phyloP scores from a whole-genome alignment of 1,140 invertebrate species.

The Acromyrmex heyeri region DNA sequence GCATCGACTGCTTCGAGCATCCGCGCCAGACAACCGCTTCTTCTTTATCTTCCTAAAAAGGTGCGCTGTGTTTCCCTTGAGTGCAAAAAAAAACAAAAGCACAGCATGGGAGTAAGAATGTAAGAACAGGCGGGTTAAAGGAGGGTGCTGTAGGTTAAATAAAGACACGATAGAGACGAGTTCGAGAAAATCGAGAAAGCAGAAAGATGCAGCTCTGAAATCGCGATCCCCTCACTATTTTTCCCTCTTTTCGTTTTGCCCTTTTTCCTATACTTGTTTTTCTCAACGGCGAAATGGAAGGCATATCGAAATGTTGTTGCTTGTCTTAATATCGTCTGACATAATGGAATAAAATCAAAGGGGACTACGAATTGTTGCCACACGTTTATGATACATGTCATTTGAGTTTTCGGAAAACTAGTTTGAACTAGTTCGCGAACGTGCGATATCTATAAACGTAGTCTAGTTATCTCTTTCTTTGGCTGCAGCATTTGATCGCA shows the following conservation, averaged over 20 bases:
- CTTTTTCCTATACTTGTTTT: background rate
- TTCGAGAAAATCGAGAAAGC: conserved; percentile 68
- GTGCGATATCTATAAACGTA: background rate
- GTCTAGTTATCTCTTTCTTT: background rate
- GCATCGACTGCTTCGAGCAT: conserved; percentile 38
- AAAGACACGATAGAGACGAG: conserved; percentile 28
- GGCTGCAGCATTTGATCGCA: background rate
- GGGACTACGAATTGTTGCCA: background rate
- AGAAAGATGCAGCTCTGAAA: conserved; percentile 42
- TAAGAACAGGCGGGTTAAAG: conserved; percentile 7
- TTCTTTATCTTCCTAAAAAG: conserved; percentile 28
- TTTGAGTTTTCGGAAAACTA: background rate
- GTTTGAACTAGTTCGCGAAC: background rate
- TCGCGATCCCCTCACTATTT: background rate
- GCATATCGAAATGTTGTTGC: conserved; percentile 13
- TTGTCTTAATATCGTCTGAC: conserved; percentile 9
- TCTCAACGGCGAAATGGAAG: background rate
- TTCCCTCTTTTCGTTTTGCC: background rate
- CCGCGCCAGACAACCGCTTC: conserved; percentile 35
- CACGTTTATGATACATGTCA: background rate
- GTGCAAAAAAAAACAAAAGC: conserved; percentile 38
- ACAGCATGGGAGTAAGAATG: conserved; percentile 13
- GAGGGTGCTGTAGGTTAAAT: background rate
- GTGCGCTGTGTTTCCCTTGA: conserved; percentile 56
- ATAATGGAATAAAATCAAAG: background rate